Evolutionary conservation across 2,113 vertebrate species (phyloP).

Genomic region (Brachypteracias leptosomus): DNA sequence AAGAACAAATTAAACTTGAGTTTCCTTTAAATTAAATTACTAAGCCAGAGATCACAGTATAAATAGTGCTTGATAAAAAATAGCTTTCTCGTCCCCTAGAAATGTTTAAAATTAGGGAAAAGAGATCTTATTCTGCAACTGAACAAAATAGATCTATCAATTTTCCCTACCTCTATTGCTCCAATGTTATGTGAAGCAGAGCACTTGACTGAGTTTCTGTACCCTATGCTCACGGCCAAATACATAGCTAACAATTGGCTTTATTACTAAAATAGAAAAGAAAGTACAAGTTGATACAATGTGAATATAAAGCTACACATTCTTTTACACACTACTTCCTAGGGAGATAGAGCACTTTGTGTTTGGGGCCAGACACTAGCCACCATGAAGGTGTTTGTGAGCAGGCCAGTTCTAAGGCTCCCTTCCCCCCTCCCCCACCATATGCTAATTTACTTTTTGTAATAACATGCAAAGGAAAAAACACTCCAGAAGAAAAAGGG

Average conservation of each 20-base stretch:
- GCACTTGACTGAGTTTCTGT: not conserved
- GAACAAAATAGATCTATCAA: not conserved
- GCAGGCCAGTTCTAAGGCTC: not conserved
- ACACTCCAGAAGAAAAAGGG: not conserved
- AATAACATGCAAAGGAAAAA: not conserved
- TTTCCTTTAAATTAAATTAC: not conserved
- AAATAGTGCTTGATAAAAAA: not conserved
- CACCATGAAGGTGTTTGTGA: not conserved
- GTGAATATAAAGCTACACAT: not conserved
- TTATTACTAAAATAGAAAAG: not conserved
- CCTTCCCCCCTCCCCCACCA: fast-evolving
- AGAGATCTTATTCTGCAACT: not conserved
- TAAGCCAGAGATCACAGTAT: not conserved
- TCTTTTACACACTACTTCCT: not conserved
- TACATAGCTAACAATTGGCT: not conserved
- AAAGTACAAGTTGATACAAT: not conserved
- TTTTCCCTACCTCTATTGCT: not conserved
- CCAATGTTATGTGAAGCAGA: not conserved
- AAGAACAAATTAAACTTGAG: not conserved
- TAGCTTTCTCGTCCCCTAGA: not conserved
- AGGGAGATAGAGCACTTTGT: not conserved
- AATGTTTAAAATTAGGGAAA: not conserved
- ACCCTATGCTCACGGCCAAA: not conserved
- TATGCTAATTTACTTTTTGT: not conserved
- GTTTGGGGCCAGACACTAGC: not conserved